A percentile compares a stretch with the other conserved stretches of the same genome.
Evolutionary conservation across 1,140 invertebrate species (phyloP).

Genomic region (Scaptomyza pallida): DNA sequence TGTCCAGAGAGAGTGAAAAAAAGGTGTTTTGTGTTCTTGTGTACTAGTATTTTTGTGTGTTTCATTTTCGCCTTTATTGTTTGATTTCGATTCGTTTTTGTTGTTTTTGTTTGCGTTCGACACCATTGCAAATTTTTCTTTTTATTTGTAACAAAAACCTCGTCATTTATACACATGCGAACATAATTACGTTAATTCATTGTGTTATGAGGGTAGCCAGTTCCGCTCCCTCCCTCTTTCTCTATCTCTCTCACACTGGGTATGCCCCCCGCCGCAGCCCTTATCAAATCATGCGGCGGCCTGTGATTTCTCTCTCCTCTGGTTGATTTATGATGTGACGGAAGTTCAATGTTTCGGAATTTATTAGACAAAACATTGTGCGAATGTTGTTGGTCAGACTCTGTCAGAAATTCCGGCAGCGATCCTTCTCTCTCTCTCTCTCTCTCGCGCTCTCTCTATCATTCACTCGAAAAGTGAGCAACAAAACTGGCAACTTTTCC

Average conservation of each 20-base stretch:
- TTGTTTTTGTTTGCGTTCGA: constrained; percentile 79
- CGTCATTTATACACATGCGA: constrained; percentile 72
- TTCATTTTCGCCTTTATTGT: constrained; percentile 73
- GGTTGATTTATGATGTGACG: constrained; percentile 77
- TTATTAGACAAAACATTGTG: constrained; percentile 78
- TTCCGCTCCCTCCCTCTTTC: not conserved
- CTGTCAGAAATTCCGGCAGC: constrained; percentile 19
- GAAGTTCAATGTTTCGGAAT: constrained; percentile 80
- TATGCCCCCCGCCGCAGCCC: constrained; percentile 33
- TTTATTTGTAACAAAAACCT: constrained; percentile 50
- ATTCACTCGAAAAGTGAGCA: constrained; percentile 45
- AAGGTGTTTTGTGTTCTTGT: constrained; percentile 69
- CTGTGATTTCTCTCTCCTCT: constrained; percentile 29
- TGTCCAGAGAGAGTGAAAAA: constrained; percentile 56
- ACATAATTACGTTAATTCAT: constrained; percentile 81
- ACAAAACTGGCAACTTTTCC: not conserved
- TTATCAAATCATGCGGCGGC: constrained; percentile 44
- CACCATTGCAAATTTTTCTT: constrained; percentile 71
- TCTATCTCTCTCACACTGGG: constrained; percentile 2
- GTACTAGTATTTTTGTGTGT: constrained; percentile 48
- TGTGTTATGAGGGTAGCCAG: constrained; percentile 67
- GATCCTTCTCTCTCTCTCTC: constrained; percentile 12
- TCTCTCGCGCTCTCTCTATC: too few species aligned
- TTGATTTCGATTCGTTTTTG: constrained; percentile 61
- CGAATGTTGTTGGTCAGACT: constrained; percentile 34